A percentile compares a stretch with the other conserved stretches of the same genome.
Conservation (phyloP, 2,113 vertebrate genomes). For the Passer montanus region DNA sequence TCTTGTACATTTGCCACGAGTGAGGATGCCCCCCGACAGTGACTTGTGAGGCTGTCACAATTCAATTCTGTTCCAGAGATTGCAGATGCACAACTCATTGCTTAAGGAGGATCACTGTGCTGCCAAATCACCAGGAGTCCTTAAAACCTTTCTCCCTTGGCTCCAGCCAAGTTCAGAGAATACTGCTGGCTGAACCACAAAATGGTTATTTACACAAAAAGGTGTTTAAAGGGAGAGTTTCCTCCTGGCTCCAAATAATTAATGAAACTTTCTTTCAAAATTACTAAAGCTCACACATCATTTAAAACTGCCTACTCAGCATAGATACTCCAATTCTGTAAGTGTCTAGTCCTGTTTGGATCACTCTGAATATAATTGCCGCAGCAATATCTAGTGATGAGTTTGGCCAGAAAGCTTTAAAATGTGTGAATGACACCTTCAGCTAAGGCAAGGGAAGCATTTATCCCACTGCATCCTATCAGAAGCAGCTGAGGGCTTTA, state of each 20-base stretch:
- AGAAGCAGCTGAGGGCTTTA: neutral
- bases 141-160: neutral
- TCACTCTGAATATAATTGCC: neutral
- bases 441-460: neutral
- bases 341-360: slow-evolving; percentile 3
- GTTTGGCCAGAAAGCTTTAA: neutral
- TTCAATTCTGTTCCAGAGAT: neutral
- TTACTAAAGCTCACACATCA: neutral
- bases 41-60: neutral
- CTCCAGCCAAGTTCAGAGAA: neutral
- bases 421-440: neutral
- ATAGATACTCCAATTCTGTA: neutral
- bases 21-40: neutral
- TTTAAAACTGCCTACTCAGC: slow-evolving; percentile 17
- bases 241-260: neutral
- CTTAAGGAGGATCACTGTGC: neutral
- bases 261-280: slow-evolving; percentile 3
- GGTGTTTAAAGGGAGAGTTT: neutral
- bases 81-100: neutral
- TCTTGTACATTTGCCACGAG: accelerated
- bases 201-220: neutral
- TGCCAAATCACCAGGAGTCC: neutral
- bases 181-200: neutral
- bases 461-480: neutral
- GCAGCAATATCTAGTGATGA: neutral